Evolutionary conservation across 2,888 invertebrate species (phyloP), one percentile per base, ranked within the genome.

Genomic region (Pyrocoelia pectoralis): DNA sequence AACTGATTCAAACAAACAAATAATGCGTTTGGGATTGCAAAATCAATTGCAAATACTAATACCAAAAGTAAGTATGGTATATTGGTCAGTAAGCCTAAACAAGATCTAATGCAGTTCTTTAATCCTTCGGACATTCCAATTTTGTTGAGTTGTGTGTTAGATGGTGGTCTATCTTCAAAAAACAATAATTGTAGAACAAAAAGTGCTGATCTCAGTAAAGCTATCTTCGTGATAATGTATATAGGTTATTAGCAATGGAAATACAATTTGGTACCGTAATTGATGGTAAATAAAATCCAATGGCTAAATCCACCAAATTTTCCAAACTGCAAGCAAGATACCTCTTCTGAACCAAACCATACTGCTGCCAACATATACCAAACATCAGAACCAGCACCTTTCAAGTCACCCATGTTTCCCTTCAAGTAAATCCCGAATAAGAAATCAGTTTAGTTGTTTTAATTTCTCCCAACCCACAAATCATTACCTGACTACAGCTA

Each of bases 101-200:
- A 46, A 18, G 18, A n/a, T 15, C 15, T n/a, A 4, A 17, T 15
- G n/a, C 17, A 17, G 17, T 18, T 3, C 15, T 14, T 18, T 10
- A 18, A 17, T 51, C n/a, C 9, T 15, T 46, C 46, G 10, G 13
- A 2, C 18, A 17, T 18, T 46, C 10, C 18, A 15, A 15, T 28
- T 14, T 29, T 51, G n/a, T 51, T 12, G 5, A 33, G 12, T 51
- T 51, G 19, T 1, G 51, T 12, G 13, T 29, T 13, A 12, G 13
- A 9, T 13, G 12, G 24, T 24, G 51, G 51, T 51, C 10, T n/a
- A 14, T 51, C 51, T 51, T 51, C 33, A 33, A 51, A 28, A 33
- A 58, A 46, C 3, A 46, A 17, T 10, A 17, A 17, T 17, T 46
- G 46, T n/a, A 46, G 17, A 17, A 46, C 10, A n/a, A 46, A 17